phyloP scores from a whole-genome alignment of 2,113 vertebrate species.

The Corythornis vintsioides region DNA sequence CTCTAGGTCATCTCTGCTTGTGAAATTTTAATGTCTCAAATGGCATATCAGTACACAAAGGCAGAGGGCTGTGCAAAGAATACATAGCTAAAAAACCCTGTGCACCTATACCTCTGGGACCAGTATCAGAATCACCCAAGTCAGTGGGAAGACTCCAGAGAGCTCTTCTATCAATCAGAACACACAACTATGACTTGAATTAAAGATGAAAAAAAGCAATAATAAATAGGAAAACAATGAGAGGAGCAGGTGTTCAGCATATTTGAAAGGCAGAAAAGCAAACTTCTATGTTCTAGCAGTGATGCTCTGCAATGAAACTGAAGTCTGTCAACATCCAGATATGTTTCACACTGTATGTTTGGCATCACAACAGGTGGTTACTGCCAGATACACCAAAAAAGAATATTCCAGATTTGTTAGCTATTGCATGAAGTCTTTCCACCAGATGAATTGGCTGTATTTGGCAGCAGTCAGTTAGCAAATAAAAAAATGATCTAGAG shows the following conservation, averaged over 20 bases:
- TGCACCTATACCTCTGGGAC: background rate
- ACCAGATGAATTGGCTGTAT: conserved; percentile 53
- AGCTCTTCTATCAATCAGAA: conserved; percentile 4
- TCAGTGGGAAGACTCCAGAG: conserved; percentile 6
- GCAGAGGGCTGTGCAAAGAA: background rate
- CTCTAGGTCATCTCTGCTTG: background rate
- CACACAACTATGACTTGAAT: background rate
- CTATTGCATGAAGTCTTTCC: conserved; percentile 43
- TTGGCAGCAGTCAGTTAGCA: conserved; percentile 57
- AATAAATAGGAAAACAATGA: conserved; percentile 44
- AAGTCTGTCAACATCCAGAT: conserved; percentile 66
- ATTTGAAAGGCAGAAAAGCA: conserved; percentile 58
- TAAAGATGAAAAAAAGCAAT: conserved; percentile 19
- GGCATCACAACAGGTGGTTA: conserved; percentile 56
- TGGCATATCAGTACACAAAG: background rate
- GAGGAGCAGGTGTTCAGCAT: conserved; percentile 50
- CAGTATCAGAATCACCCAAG: background rate
- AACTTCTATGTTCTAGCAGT: conserved; percentile 59
- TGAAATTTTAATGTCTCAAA: background rate
- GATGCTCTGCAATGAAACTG: conserved; percentile 52
- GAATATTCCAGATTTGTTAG: conserved; percentile 60
- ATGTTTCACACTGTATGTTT: conserved; percentile 59
- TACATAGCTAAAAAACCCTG: background rate
- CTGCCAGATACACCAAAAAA: conserved; percentile 61
- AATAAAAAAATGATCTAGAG: conserved; percentile 62